Evolutionary conservation across 1,140 invertebrate species (phyloP).

Genomic region (Orussus abietinus): DNA sequence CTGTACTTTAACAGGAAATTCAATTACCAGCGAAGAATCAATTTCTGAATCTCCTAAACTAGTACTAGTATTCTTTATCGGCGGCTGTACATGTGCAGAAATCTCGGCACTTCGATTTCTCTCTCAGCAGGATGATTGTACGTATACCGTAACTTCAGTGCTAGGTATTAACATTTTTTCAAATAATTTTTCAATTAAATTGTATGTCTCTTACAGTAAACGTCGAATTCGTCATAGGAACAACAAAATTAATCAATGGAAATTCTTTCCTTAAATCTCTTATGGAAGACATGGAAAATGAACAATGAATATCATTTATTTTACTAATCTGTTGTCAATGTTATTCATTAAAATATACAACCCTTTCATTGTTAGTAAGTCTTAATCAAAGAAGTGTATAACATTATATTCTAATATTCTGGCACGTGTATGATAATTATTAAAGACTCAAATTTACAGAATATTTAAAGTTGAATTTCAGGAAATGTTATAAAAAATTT

Average conservation of each 20-base stretch:
- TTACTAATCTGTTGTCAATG: no score
- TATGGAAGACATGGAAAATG: constrained; percentile 54
- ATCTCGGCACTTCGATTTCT: constrained; percentile 89
- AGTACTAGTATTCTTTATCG: constrained; percentile 92
- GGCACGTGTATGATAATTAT: no score
- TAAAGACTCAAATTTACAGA: no score
- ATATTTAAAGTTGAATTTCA: no score
- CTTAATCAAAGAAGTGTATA: no score
- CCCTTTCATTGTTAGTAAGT: no score
- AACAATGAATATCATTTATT: constrained; percentile 5
- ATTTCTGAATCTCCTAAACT: constrained; percentile 68
- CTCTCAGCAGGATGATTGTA: constrained; percentile 86
- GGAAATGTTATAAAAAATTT: no score
- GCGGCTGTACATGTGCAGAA: constrained; percentile 95
- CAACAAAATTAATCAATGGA: constrained; percentile 91
- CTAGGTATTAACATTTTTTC: constrained; percentile 6
- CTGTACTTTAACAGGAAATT: constrained; percentile 53
- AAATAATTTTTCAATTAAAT: constrained; percentile 11
- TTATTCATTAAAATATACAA: no score
- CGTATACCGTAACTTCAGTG: constrained; percentile 28
- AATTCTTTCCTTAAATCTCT: constrained; percentile 77
- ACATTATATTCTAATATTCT: no score
- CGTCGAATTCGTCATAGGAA: constrained; percentile 88
- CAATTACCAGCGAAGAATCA: constrained; percentile 63
- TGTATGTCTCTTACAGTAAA: constrained; percentile 60